Evolutionary conservation across 2,888 invertebrate genomes (phyloP).

Genomic region (Agriopis leucophaearia): DNA sequence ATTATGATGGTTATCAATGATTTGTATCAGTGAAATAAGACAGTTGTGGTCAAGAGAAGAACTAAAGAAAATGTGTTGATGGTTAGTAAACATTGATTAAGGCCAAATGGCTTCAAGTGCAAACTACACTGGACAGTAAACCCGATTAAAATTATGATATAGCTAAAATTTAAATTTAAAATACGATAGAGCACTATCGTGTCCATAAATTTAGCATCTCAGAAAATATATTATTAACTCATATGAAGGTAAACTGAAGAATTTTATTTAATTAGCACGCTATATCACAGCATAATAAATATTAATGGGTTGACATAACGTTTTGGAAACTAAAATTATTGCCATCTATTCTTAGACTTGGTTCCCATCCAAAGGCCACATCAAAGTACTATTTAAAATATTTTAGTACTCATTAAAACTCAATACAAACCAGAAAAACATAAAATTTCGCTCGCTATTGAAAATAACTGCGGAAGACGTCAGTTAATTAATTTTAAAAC

Average conservation of each 20-base stretch:
- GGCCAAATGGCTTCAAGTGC: not conserved
- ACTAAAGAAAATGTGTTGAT: not conserved
- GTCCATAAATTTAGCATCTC: not conserved
- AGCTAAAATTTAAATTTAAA: not conserved
- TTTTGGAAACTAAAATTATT: slow-evolving; percentile 25
- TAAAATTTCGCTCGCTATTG: slow-evolving; percentile 10
- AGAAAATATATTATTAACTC: slow-evolving; percentile 1
- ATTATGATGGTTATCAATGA: not conserved
- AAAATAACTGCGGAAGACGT: slow-evolving; percentile 27
- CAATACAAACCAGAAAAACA: slow-evolving; percentile 33
- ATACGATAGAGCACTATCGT: not conserved
- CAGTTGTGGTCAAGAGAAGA: not conserved
- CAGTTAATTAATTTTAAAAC: slow-evolving; percentile 26
- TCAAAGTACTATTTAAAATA: slow-evolving; percentile 30
- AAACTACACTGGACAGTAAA: not conserved
- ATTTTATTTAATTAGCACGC: slow-evolving; percentile 18
- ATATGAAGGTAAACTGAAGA: slow-evolving; percentile 5
- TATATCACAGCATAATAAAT: slow-evolving; percentile 21
- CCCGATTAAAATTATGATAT: not conserved
- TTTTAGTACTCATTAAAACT: slow-evolving; percentile 36
- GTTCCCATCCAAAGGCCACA: slow-evolving; percentile 38
- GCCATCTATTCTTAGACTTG: slow-evolving; percentile 30
- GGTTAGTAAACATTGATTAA: not conserved
- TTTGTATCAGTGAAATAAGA: not conserved
- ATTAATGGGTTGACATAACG: slow-evolving; percentile 30